Conservation (phyloP, 2,888 invertebrate genomes). For the Sepioteuthis lessoniana region DNA sequence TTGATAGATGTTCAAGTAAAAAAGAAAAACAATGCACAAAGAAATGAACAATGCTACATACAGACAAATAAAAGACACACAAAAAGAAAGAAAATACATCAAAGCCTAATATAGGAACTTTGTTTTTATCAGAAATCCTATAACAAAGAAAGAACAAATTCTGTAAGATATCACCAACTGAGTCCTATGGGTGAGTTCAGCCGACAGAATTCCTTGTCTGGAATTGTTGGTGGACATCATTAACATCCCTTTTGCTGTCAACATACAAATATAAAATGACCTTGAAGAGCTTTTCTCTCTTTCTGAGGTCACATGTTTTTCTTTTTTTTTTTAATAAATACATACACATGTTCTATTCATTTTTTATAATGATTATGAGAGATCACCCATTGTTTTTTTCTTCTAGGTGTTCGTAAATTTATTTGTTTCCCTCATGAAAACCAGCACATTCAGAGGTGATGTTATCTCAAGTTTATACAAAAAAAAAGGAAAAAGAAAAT, state of each 20-base stretch:
- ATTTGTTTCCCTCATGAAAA: background rate
- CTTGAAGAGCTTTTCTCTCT: background rate
- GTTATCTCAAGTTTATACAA: background rate
- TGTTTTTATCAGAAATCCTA: conserved; percentile 23
- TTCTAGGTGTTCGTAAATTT: background rate
- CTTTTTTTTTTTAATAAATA: conserved; percentile 36
- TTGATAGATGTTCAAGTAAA: no score
- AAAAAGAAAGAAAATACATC: background rate
- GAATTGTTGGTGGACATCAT: background rate
- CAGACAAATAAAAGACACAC: background rate
- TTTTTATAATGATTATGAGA: background rate
- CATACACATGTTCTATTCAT: conserved; percentile 3
- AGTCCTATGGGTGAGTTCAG: background rate
- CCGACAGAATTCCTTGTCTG: background rate
- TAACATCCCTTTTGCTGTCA: background rate
- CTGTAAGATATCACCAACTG: background rate
- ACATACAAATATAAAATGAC: background rate
- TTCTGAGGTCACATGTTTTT: background rate
- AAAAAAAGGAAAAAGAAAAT: background rate
- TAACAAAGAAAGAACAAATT: background rate
- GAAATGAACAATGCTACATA: background rate
- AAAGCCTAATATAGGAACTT: background rate
- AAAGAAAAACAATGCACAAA: background rate
- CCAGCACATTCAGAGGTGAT: background rate
- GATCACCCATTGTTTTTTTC: background rate